Percentiles rank a stretch among this genome's conserved stretches.
These are phyloP conservation scores for Drosophila rubida DNA, from an alignment of 2,888 invertebrate genomes.

Conservation along the genomic window DNA sequence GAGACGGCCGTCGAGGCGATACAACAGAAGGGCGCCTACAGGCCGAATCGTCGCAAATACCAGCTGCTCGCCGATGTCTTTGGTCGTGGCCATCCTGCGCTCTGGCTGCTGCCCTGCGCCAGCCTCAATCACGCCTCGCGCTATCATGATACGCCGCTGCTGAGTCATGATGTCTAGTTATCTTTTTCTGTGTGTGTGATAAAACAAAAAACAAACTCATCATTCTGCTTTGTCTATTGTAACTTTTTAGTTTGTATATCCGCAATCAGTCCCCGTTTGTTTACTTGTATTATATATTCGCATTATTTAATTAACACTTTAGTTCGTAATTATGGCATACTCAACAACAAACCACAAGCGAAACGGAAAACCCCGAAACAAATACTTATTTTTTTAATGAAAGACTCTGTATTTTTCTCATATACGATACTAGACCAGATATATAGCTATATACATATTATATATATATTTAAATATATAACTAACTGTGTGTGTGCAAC, in stretches of 20 bases:
- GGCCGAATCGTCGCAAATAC: conserved; percentile 88
- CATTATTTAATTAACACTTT: conserved; percentile 47
- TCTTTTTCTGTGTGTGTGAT: conserved; percentile 27
- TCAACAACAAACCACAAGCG: conserved; percentile 19
- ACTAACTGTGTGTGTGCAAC: conserved; percentile 16
- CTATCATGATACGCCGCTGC: conserved; percentile 83
- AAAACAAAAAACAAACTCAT: background rate
- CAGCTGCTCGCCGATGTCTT: conserved; percentile 91
- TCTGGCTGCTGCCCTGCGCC: conserved; percentile 91
- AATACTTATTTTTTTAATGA: conserved; percentile 46
- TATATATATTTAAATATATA: conserved; percentile 29
- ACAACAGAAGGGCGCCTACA: conserved; percentile 88
- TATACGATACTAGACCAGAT: conserved; percentile 36
- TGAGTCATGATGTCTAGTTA: conserved; percentile 84
- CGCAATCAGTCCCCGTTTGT: conserved; percentile 7
- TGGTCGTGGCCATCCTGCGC: conserved; percentile 89
- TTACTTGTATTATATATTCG: conserved; percentile 61
- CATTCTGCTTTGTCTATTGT: conserved; percentile 20
- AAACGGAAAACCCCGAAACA: background rate
- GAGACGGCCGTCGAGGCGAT: conserved; percentile 94
- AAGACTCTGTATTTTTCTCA: conserved; percentile 38
- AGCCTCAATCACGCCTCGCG: conserved; percentile 84
- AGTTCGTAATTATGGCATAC: conserved; percentile 57
- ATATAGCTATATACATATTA: conserved; percentile 23
- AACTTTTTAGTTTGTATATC: conserved; percentile 1